Percentiles rank a stretch among this genome's conserved stretches.
Conservation (phyloP, 2,888 invertebrate genomes). For the Diaperis boleti region DNA sequence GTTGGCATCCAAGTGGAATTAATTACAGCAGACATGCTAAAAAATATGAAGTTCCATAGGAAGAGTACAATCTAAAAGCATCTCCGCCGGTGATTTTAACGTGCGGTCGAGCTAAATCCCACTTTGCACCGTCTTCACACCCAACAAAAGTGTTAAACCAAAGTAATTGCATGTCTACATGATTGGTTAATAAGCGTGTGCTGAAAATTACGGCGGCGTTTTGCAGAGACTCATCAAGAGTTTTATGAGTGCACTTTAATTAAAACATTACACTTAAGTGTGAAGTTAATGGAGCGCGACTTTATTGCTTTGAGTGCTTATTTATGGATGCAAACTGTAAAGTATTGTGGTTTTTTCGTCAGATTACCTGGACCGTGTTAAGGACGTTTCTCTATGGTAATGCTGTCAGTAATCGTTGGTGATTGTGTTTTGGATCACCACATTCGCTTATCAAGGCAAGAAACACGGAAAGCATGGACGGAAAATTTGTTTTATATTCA, state of each 20-base stretch:
- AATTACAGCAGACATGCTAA: no score
- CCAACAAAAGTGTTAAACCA: not conserved
- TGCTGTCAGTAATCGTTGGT: slow-evolving; percentile 6
- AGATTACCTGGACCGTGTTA: not conserved
- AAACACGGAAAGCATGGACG: not conserved
- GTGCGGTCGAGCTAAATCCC: no score
- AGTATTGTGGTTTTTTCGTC: no score
- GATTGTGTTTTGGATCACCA: slow-evolving; percentile 3
- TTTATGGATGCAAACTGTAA: not conserved
- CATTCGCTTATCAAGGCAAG: slow-evolving; percentile 12
- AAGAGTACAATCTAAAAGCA: no score
- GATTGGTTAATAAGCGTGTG: not conserved
- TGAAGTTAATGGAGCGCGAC: slow-evolving; percentile 15
- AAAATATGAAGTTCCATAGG: no score
- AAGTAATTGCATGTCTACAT: not conserved
- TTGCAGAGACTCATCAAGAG: slow-evolving; percentile 1
- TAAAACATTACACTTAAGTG: slow-evolving; percentile 23
- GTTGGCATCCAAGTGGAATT: no score
- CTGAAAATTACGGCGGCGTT: not conserved
- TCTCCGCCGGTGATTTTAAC: no score
- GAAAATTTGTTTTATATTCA: slow-evolving; percentile 13
- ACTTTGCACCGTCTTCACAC: no score
- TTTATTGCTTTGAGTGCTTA: not conserved
- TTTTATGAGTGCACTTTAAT: slow-evolving; percentile 13
- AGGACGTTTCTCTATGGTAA: not conserved